Percentiles rank a stretch among this genome's conserved stretches.
These are phyloP conservation scores for Cliona cf. orientalis DNA, from an alignment of 37 sponge, comb jelly and placozoan genomes.

Conservation along the genomic window DNA sequence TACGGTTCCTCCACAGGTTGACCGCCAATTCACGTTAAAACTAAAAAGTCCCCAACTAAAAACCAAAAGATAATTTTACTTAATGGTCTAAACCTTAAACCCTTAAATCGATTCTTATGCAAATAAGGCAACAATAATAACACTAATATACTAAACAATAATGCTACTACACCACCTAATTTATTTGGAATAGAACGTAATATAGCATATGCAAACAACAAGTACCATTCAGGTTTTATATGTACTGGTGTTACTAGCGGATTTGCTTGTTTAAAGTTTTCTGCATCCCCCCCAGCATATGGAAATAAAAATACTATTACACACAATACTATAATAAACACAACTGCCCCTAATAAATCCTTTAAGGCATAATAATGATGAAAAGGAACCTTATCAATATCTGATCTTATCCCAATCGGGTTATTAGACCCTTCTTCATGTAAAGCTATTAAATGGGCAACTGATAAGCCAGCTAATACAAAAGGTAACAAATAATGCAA, in stretches of 20 bases:
- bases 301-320: constrained; percentile 63
- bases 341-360: constrained; percentile 56
- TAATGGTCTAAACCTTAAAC: constrained; percentile 67
- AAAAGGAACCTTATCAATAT: constrained; percentile 76
- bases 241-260: constrained; percentile 82
- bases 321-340: constrained; percentile 37
- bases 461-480: constrained; percentile 55
- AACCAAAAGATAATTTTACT: constrained; percentile 73
- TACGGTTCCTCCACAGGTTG: constrained; percentile 78
- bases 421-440: constrained; percentile 76
- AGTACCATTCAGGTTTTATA: constrained; percentile 84
- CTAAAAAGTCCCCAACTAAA: constrained; percentile 71
- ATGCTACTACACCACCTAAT: constrained; percentile 75
- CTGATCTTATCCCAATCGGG: constrained; percentile 58
- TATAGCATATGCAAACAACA: constrained; percentile 85
- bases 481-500: constrained; percentile 87
- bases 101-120: constrained; percentile 44
- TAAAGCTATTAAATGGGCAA: constrained; percentile 71
- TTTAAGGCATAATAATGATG: constrained; percentile 71
- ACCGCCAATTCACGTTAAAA: constrained; percentile 83
- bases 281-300: constrained; percentile 70
- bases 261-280: constrained; percentile 82
- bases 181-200: constrained; percentile 87
- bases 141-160: constrained; percentile 64
- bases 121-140: constrained; percentile 71